Evolutionary conservation across 1,140 invertebrate genomes (phyloP).

Genomic region (Drosophila equinoxialis): DNA sequence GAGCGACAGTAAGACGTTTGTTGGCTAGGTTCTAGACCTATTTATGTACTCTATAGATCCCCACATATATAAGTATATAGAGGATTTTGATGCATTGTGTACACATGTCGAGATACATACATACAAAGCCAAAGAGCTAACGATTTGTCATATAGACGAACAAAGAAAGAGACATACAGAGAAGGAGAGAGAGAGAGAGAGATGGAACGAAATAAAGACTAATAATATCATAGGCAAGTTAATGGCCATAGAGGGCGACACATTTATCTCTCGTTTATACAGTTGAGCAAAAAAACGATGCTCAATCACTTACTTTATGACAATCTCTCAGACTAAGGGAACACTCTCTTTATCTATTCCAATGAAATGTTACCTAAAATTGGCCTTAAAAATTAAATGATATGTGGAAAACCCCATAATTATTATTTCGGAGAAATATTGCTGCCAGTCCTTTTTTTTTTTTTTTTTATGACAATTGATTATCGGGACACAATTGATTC

Average conservation of each 20-base stretch:
- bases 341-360: too few species aligned
- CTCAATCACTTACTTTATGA: neutral
- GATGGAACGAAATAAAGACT: neutral
- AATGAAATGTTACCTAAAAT: too few species aligned
- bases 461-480: conserved; percentile 10
- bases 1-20: neutral
- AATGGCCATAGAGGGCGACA: conserved; percentile 3
- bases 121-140: neutral
- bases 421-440: neutral
- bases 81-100: neutral
- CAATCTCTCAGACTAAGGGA: neutral
- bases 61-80: neutral
- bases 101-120: neutral
- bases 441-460: neutral
- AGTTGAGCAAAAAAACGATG: neutral
- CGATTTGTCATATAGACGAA: conserved; percentile 2
- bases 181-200: neutral
- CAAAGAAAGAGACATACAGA: neutral
- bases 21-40: neutral
- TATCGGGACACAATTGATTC: conserved; percentile 6
- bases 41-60: conserved; percentile 1
- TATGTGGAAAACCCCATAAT: neutral
- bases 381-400: neutral
- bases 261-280: neutral
- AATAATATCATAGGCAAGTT: conserved; percentile 9